Conservation (phyloP, 2,888 invertebrate species). For the Xestia rhomboidea region DNA sequence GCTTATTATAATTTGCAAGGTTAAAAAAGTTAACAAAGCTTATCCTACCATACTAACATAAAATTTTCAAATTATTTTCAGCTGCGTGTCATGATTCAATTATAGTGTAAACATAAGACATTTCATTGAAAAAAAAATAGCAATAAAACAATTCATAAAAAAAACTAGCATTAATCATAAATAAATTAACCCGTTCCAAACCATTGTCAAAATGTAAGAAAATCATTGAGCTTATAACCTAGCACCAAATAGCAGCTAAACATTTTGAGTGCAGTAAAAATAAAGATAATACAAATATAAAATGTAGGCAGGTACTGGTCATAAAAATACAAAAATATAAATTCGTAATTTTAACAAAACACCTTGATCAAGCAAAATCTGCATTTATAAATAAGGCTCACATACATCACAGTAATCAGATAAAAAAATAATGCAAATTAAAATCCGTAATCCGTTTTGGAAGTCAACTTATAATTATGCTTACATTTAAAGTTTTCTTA, state of each 20-base stretch:
- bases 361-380: neutral
- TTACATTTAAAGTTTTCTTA: neutral
- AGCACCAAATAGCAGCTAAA: constrained; percentile 1
- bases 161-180: neutral
- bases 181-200: neutral
- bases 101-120: neutral
- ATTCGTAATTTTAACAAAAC: neutral
- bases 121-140: neutral
- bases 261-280: neutral
- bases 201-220: neutral
- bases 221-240: constrained; percentile 9
- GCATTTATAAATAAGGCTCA: neutral
- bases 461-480: neutral
- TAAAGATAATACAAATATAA: neutral
- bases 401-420: neutral
- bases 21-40: neutral
- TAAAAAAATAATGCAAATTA: neutral
- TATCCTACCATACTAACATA: neutral
- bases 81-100: neutral
- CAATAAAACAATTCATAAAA: neutral
- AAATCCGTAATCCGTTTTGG: constrained; percentile 4
- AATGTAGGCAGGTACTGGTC: neutral
- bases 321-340: constrained; percentile 3
- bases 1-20: neutral
- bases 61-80: neutral